Base-by-base conservation (phyloP, 1,140 invertebrate genomes). In the Ostrea edulis region DNA sequence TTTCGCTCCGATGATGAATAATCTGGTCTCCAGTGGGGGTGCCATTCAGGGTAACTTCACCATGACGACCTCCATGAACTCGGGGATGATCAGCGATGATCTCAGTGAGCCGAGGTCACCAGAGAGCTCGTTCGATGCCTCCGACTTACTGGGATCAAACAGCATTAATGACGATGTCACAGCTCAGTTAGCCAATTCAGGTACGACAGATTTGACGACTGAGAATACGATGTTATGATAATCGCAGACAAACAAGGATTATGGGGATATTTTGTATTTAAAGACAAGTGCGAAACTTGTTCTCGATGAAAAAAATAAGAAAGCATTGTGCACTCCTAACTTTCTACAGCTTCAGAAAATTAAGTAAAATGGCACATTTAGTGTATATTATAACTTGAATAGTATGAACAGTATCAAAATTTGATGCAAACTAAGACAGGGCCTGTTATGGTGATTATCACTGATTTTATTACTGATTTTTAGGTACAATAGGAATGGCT, bases 401-500 rank as follows among this genome's bases (percentile, higher is more conserved):
- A 44, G 35, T 44, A 44, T 44, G 1, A 44, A 44, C 1, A 44
- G 35, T 5, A 44, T 44, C 5, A 44, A 44, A 44, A 1, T 44
- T 44, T 44, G 35, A 44, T 44, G 35, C 5, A 44, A 44, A 44
- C 35, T 44, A 44, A 44, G 35, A 5, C 35, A 44, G 35, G 91
- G 98, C 98, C 85, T 98, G 98, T 92, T 98, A 98, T 95, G 98
- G 98, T 95, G 88, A 62, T 62, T 29, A 53, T n/a, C n/a, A n/a
- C n/a, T n/a, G n/a, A n/a, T n/a, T n/a, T n/a, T n/a, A n/a, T 52
- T 71, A 35, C 29, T 77, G 25, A 87, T 84, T 88, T 91, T 25
- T 93, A 98, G 98, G 98, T 88, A 98, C 98, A 0, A 97, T 99
- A 87, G 98, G 98, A 29, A 98, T 99, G 94, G 98, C 98, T 11